Conservation (phyloP, 2,888 invertebrate genomes). For the Mythimna albipuncta region DNA sequence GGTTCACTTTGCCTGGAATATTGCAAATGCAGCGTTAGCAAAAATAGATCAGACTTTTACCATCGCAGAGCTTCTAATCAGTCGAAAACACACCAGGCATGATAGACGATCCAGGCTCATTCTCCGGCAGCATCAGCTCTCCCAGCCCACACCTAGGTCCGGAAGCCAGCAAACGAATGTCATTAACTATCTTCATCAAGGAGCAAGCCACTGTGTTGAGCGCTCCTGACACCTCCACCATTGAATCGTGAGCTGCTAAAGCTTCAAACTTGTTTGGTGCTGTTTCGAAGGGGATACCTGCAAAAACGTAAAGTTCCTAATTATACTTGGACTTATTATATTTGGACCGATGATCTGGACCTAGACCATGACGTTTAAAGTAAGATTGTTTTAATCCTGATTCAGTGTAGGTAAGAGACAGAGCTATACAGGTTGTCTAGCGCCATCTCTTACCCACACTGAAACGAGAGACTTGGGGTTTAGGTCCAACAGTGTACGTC, state of each 20-base stretch:
- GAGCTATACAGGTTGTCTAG: too few species aligned
- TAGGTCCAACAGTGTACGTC: too few species aligned
- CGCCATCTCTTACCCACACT: too few species aligned
- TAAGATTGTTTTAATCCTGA: too few species aligned
- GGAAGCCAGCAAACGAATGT: conserved; percentile 97
- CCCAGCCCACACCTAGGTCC: conserved; percentile 99
- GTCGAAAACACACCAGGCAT: conserved; percentile 95
- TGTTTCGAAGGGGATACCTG: conserved; percentile 95
- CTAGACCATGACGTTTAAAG: too few species aligned
- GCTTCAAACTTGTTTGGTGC: conserved; percentile 99
- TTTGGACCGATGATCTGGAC: too few species aligned
- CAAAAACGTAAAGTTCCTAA: conserved; percentile 7
- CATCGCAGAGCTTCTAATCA: neutral
- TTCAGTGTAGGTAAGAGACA: too few species aligned
- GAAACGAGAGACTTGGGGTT: too few species aligned
- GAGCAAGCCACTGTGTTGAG: conserved; percentile 97
- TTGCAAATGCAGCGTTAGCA: neutral
- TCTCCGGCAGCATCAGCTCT: conserved; percentile 98
- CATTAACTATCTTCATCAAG: conserved; percentile 99
- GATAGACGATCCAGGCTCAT: conserved; percentile 99
- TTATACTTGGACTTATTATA: neutral
- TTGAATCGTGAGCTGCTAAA: conserved; percentile 96
- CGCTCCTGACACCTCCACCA: conserved; percentile 98
- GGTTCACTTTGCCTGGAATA: conserved; percentile 97
- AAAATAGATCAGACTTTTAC: neutral